Conservation (phyloP, 1,140 invertebrate species). For the Pseudomyrmex flavicornis region DNA sequence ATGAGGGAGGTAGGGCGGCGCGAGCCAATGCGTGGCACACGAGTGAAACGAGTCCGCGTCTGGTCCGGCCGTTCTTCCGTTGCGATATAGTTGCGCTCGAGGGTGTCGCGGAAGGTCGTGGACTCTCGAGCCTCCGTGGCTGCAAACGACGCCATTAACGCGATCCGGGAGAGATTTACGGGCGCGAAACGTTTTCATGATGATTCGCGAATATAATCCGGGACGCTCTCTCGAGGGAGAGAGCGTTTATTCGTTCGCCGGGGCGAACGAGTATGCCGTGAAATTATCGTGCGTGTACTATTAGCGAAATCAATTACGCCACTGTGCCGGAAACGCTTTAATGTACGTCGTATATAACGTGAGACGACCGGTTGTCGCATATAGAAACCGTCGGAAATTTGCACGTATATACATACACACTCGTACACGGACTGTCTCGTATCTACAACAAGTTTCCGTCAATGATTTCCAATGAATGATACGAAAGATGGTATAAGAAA, state of each 20-base stretch:
- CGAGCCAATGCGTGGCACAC: background rate
- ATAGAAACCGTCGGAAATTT: background rate
- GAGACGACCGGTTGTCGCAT: conserved; percentile 1
- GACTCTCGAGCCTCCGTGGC: background rate
- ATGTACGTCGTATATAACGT: background rate
- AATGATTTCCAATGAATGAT: background rate
- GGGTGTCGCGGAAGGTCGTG: background rate
- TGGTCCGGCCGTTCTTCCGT: conserved; percentile 15
- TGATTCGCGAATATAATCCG: conserved; percentile 6
- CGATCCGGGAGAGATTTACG: conserved; percentile 18
- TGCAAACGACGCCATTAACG: conserved; percentile 57
- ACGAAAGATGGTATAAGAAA: background rate
- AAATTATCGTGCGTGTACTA: background rate
- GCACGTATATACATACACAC: background rate
- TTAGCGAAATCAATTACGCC: conserved; percentile 29
- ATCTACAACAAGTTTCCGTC: background rate
- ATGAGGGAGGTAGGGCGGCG: background rate
- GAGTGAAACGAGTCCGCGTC: background rate
- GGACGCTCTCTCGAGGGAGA: background rate
- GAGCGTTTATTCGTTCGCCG: background rate
- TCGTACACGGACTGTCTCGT: background rate
- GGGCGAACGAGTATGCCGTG: background rate
- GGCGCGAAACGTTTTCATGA: conserved; percentile 17
- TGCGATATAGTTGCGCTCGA: conserved; percentile 22
- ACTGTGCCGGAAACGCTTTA: background rate